Conservation (phyloP, 2,888 invertebrate species). For the Hylaea fasciaria region DNA sequence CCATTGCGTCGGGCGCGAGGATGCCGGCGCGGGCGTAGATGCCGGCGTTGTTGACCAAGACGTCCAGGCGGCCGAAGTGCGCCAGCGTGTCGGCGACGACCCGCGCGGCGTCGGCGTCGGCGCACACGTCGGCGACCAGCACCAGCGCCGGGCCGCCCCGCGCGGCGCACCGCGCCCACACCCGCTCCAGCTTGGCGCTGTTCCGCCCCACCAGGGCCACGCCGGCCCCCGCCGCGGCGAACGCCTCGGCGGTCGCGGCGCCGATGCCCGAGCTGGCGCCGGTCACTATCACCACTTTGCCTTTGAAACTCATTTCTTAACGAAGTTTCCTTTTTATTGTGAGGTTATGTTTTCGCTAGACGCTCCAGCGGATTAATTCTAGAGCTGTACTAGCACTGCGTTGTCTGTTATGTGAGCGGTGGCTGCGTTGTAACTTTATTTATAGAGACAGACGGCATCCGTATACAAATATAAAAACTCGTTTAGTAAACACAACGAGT, state of each 20-base stretch:
- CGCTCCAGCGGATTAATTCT: background rate
- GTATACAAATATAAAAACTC: no score
- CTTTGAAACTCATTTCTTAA: constrained; percentile 45
- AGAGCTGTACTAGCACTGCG: no score
- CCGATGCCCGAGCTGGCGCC: constrained; percentile 54
- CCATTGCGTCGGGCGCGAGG: constrained; percentile 23
- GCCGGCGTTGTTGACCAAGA: constrained; percentile 43
- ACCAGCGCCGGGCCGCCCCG: constrained; percentile 8
- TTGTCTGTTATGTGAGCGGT: no score
- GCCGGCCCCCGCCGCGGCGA: constrained; percentile 43
- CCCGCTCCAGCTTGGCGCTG: constrained; percentile 37
- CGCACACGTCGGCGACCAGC: constrained; percentile 17
- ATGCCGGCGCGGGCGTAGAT: constrained; percentile 10
- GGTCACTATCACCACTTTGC: constrained; percentile 51
- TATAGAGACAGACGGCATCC: no score
- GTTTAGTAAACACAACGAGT: no score
- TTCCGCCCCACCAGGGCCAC: constrained; percentile 48
- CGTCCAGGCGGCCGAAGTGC: constrained; percentile 32
- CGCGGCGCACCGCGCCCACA: constrained; percentile 15
- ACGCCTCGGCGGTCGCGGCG: constrained; percentile 42
- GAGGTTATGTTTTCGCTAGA: no score
- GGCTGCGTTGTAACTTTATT: no score
- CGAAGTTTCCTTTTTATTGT: background rate
- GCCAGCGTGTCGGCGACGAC: constrained; percentile 10
- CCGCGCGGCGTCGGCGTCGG: constrained; percentile 8